phyloP scores from a whole-genome alignment of 2,797 vertebrate species.

The Epinephelus coioides region DNA sequence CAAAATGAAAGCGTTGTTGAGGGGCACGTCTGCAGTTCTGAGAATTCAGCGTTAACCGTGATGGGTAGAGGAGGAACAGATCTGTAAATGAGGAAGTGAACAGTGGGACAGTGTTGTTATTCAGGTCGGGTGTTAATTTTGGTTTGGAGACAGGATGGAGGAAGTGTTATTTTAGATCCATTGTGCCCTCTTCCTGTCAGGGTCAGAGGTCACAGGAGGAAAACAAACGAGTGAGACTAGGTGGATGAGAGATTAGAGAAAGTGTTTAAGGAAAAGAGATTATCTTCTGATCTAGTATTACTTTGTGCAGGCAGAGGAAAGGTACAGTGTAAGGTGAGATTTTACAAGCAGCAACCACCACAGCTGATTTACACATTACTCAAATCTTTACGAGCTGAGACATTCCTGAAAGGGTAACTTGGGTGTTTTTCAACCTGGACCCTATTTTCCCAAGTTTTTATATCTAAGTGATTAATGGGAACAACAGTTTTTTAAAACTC shows the following conservation, averaged over 20 bases:
- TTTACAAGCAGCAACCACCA: neutral
- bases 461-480: too few relatives aligned
- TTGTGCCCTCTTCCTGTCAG: slow-evolving; percentile 73
- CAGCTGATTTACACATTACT: too few relatives aligned
- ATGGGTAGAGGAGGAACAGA: neutral
- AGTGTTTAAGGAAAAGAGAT: neutral
- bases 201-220: slow-evolving; percentile 63
- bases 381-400: too few relatives aligned
- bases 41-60: neutral
- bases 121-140: slow-evolving; percentile 62
- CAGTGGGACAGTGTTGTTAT: neutral
- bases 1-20: slow-evolving; percentile 4
- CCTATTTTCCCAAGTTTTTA: too few relatives aligned
- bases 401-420: too few relatives aligned
- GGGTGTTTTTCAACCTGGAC: too few relatives aligned
- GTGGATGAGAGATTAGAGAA: neutral
- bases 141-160: slow-evolving; percentile 61
- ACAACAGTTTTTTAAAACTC: too few relatives aligned
- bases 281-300: neutral
- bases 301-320: neutral
- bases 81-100: slow-evolving; percentile 8
- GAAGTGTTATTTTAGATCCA: slow-evolving; percentile 74
- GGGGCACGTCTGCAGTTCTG: too few relatives aligned
- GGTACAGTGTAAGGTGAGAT: neutral
- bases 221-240: slow-evolving; percentile 29